These are phyloP conservation scores for Drosophila triauraria DNA, from an alignment of 1,140 invertebrate genomes.

Conservation along the genomic window DNA sequence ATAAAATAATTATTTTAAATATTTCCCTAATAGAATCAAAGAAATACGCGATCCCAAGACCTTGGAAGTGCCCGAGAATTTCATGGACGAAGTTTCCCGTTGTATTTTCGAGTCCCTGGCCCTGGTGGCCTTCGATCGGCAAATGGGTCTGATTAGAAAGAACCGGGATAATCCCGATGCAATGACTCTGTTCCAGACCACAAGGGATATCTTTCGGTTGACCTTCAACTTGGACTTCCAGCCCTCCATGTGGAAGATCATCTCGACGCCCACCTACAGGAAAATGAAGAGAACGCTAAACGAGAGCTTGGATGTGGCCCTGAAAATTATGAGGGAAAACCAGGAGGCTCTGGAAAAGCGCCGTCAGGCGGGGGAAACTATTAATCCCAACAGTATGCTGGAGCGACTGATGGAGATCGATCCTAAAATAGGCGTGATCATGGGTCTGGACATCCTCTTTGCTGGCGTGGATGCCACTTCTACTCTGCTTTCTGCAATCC, in stretches of 20 bases:
- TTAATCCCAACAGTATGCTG: conserved; percentile 85
- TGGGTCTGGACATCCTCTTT: conserved; percentile 90
- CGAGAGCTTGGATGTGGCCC: conserved; percentile 44
- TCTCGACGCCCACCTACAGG: conserved; percentile 87
- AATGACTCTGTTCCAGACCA: conserved; percentile 5
- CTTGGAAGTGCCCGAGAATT: conserved; percentile 86
- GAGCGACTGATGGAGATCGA: conserved; percentile 87
- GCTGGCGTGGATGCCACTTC: conserved; percentile 89
- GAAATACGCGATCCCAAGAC: conserved; percentile 86
- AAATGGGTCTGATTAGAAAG: conserved; percentile 86
- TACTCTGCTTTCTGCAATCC: conserved; percentile 37
- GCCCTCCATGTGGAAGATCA: conserved; percentile 88
- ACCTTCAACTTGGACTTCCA: conserved; percentile 86
- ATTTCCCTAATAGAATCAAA: conserved; percentile 42
- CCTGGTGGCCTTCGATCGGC: conserved; percentile 88
- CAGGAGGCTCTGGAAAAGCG: conserved; percentile 32
- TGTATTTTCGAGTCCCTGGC: conserved; percentile 90
- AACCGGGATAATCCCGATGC: conserved; percentile 30
- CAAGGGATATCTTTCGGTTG: conserved; percentile 20
- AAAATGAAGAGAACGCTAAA: conserved; percentile 86
- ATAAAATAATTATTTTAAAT: neutral
- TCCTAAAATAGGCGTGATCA: conserved; percentile 87
- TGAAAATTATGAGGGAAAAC: conserved; percentile 48
- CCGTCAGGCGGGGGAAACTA: conserved; percentile 29
- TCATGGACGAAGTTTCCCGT: conserved; percentile 88